Evolutionary conservation across 2,888 invertebrate genomes (phyloP).

Genomic region (Tipula unca): DNA sequence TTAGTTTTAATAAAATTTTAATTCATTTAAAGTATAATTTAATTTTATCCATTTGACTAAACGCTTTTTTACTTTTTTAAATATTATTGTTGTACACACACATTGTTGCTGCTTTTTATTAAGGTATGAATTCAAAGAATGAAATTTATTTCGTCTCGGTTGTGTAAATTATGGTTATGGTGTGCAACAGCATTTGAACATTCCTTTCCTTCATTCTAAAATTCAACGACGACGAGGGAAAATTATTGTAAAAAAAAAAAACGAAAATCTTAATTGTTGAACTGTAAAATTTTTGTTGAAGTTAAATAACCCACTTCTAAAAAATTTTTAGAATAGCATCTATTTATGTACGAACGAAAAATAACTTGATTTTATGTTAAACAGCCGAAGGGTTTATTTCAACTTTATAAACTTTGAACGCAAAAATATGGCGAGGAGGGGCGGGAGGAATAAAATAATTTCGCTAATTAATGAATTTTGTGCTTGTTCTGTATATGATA

Average conservation of each 20-base stretch:
- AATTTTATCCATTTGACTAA: slow-evolving; percentile 8
- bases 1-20: background rate
- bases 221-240: background rate
- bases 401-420: background rate
- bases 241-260: background rate
- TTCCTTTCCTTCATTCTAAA: background rate
- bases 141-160: background rate
- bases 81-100: too few relatives aligned
- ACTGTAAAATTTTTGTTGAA: background rate
- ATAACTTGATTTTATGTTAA: background rate
- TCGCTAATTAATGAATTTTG: background rate
- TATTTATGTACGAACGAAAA: background rate
- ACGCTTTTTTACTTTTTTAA: background rate
- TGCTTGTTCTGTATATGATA: background rate
- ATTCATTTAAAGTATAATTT: background rate
- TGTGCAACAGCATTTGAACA: background rate
- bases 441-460: background rate
- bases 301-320: background rate
- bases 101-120: background rate
- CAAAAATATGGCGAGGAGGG: too few relatives aligned
- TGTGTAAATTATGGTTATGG: background rate
- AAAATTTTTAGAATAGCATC: background rate
- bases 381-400: background rate
- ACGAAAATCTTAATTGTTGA: background rate
- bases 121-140: background rate